Base-by-base conservation (phyloP, 2,113 vertebrate genomes). In the Podilymbus podiceps region DNA sequence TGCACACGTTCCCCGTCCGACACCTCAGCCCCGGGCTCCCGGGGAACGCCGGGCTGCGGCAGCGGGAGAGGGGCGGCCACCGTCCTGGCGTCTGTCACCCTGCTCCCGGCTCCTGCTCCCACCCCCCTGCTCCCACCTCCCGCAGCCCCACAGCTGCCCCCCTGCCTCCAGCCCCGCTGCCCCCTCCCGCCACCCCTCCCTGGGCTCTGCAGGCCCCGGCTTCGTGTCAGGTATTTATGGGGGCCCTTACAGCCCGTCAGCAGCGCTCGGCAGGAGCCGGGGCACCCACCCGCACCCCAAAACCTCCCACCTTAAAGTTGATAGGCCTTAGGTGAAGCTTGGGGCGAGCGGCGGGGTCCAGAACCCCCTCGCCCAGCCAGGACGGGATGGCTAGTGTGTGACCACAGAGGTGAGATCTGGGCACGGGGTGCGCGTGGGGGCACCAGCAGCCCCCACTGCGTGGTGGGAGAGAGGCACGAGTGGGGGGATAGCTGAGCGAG, bases 161-260 rank as follows among this genome's bases (percentile, higher is more conserved):
- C 3, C 10, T 42, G 42, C 42, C 42, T 42, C 10, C 42, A 42
- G 42, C 42, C 42, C 42, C 42, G n/a, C 42, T 42, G 42, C 42
- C 42, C 10, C 42, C 42, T 9, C 42, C 42, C 42, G 42, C n/a
- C n/a, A n/a, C n/a, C n/a, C n/a, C 42, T 42, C 42, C 42, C 42
- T 13, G 42, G 42, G 42, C 42, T 42, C 42, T 42, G 42, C 42
- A 42, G 42, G n/a, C n/a, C 42, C 42, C 42, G 42, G 13, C 42
- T 42, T 6, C 5, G 1, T 5, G 8, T 9, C 24, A 3, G 7
- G 5, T 7, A 4, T 3, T 20, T 12, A 5, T 12, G 53, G 19
- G 23, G 12, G 9, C 12, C 22, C 33, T 16, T 2, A 7, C 11
- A 8, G n/a, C 23, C 46, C 63, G 1, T 8, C 46, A 21, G n/a